Percentiles rank a stretch among this genome's conserved stretches.
Evolutionary conservation across 1,140 invertebrate genomes (phyloP).

Genomic region (Macrosteles quadrilineatus): DNA sequence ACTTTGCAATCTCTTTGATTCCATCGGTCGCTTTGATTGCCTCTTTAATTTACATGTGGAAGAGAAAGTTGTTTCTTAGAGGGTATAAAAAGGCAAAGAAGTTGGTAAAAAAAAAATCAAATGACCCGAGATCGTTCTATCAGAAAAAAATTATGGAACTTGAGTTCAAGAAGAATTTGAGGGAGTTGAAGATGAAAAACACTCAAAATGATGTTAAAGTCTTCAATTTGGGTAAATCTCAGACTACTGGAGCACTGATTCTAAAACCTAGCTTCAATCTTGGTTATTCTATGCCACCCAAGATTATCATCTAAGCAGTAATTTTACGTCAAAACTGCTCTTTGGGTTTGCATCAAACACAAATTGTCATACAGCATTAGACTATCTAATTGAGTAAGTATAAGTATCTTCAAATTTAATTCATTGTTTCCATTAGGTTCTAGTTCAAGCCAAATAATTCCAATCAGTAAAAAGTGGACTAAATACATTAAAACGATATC

Average conservation of each 20-base stretch:
- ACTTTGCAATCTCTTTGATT: conserved; percentile 15
- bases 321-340: not conserved
- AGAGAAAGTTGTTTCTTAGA: conserved; percentile 29
- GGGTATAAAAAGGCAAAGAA: conserved; percentile 26
- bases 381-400: not conserved
- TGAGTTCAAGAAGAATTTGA: conserved; percentile 14
- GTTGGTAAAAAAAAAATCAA: conserved; percentile 10
- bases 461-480: too few species aligned
- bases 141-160: conserved; percentile 35
- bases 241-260: conserved; percentile 26
- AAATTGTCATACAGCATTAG: too few species aligned
- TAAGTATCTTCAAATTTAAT: not conserved
- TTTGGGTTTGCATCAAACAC: not conserved
- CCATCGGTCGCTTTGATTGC: conserved; percentile 10
- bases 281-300: not conserved
- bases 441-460: too few species aligned
- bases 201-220: conserved; percentile 26
- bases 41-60: conserved; percentile 29
- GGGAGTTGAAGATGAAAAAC: conserved; percentile 21
- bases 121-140: conserved; percentile 33
- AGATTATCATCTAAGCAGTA: not conserved
- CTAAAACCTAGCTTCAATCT: conserved; percentile 26
- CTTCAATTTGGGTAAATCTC: conserved; percentile 23
- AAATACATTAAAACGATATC: too few species aligned
- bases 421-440: too few species aligned